phyloP scores from a whole-genome alignment of 2,888 invertebrate species.

The Drosophila emarginata region DNA sequence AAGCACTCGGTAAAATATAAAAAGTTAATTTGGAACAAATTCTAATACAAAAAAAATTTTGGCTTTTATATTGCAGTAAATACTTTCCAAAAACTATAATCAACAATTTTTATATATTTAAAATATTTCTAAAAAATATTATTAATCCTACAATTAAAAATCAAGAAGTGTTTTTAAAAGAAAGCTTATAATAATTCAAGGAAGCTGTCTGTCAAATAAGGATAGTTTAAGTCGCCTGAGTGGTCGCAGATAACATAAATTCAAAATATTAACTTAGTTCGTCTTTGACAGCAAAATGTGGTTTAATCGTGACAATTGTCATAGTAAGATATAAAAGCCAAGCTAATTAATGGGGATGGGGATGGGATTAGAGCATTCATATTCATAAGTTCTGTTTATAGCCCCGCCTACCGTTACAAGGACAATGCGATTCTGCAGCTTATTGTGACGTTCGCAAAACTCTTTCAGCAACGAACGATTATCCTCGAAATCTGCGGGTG shows the following conservation, averaged over 20 bases:
- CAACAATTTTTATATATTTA: too few relatives aligned
- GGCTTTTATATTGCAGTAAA: too few relatives aligned
- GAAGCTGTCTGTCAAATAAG: background rate
- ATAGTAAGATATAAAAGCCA: background rate
- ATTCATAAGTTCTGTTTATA: constrained; percentile 3
- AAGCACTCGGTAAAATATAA: too few relatives aligned
- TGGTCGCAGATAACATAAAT: background rate
- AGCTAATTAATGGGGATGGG: constrained; percentile 27
- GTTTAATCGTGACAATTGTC: background rate
- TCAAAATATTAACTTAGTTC: background rate
- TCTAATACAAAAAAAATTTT: too few relatives aligned
- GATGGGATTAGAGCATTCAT: background rate
- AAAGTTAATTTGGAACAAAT: too few relatives aligned
- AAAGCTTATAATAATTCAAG: too few relatives aligned
- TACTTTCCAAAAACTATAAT: too few relatives aligned
- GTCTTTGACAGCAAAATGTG: background rate
- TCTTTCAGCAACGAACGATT: constrained; percentile 88
- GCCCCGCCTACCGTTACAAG: constrained; percentile 88
- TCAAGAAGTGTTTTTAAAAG: too few relatives aligned
- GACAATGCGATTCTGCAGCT: constrained; percentile 88
- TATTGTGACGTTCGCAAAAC: constrained; percentile 88
- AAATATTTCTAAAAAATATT: too few relatives aligned
- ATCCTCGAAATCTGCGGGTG: constrained; percentile 90
- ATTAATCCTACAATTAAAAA: too few relatives aligned
- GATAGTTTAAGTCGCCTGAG: background rate